These are phyloP conservation scores for Operophtera brumata DNA, from an alignment of 2,888 invertebrate genomes.

Conservation along the genomic window DNA sequence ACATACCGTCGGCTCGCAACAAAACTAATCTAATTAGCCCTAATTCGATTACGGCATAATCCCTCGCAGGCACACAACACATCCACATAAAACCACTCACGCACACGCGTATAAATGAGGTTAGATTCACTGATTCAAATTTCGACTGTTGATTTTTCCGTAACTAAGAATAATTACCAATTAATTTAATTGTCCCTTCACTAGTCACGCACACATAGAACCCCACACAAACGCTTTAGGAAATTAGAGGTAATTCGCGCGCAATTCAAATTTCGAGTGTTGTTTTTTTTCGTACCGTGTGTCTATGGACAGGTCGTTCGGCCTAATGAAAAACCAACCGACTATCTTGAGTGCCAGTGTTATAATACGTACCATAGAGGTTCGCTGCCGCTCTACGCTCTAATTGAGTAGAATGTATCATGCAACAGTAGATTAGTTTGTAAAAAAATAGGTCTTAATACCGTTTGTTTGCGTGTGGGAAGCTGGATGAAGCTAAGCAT, in stretches of 20 bases:
- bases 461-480: slow-evolving; percentile 15
- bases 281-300: slow-evolving; percentile 25
- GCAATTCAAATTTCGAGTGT: slow-evolving; percentile 12
- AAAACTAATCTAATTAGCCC: slow-evolving; percentile 71
- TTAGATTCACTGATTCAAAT: slow-evolving; percentile 15
- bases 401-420: slow-evolving; percentile 75
- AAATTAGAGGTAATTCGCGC: slow-evolving; percentile 19
- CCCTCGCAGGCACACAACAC: slow-evolving; percentile 43
- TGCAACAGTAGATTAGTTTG: slow-evolving; percentile 56
- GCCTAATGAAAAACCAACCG: slow-evolving; percentile 57
- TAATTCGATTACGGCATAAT: slow-evolving; percentile 73
- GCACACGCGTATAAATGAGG: slow-evolving; percentile 23
- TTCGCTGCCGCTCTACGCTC: slow-evolving; percentile 65
- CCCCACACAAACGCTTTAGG: not conserved
- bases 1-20: slow-evolving; percentile 43
- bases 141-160: slow-evolving; percentile 10
- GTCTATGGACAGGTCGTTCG: slow-evolving; percentile 26
- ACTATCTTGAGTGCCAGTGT: slow-evolving; percentile 60
- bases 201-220: slow-evolving; percentile 12
- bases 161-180: slow-evolving; percentile 2
- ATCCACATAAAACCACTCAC: slow-evolving; percentile 24
- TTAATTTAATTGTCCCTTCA: slow-evolving; percentile 7
- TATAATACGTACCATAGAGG: slow-evolving; percentile 55
- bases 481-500: slow-evolving; percentile 10
- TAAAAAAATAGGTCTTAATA: slow-evolving; percentile 26